phyloP scores from a whole-genome alignment of 1,140 invertebrate species.

The Drosophila mojavensis region DNA sequence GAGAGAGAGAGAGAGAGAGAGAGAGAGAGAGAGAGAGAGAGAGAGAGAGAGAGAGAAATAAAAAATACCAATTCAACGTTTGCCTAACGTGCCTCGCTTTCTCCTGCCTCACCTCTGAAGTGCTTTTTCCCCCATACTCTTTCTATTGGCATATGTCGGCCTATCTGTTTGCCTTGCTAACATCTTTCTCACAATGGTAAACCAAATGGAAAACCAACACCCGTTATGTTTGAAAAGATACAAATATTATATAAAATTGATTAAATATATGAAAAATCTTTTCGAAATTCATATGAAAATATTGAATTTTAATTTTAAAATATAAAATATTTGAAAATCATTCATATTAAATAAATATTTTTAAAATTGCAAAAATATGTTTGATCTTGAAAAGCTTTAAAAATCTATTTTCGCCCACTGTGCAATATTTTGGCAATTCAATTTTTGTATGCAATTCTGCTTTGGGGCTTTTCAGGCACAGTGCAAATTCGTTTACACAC shows the following conservation, averaged over 20 bases:
- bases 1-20: too few species aligned
- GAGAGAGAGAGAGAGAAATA: neutral
- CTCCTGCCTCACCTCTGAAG: neutral
- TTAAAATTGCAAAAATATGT: too few species aligned
- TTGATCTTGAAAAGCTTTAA: too few species aligned
- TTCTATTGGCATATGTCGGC: conserved; percentile 43
- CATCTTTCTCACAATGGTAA: conserved; percentile 62
- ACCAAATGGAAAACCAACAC: neutral
- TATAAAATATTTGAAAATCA: neutral
- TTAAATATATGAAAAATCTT: neutral
- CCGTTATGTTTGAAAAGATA: too few species aligned
- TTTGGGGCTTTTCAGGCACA: conserved; percentile 32
- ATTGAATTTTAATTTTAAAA: too few species aligned
- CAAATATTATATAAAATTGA: too few species aligned
- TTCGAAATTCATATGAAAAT: too few species aligned
- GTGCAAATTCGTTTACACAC: conserved; percentile 49
- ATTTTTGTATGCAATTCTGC: conserved; percentile 57
- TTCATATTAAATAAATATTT: neutral
- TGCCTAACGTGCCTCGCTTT: conserved; percentile 34
- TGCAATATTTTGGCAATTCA: conserved; percentile 41
- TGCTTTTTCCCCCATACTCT: neutral
- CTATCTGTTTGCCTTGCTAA: conserved; percentile 65
- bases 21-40: too few species aligned
- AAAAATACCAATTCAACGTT: conserved; percentile 55
- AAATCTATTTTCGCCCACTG: conserved; percentile 28